Base-by-base conservation (phyloP, 2,888 invertebrate species). In the Patella pellucida region DNA sequence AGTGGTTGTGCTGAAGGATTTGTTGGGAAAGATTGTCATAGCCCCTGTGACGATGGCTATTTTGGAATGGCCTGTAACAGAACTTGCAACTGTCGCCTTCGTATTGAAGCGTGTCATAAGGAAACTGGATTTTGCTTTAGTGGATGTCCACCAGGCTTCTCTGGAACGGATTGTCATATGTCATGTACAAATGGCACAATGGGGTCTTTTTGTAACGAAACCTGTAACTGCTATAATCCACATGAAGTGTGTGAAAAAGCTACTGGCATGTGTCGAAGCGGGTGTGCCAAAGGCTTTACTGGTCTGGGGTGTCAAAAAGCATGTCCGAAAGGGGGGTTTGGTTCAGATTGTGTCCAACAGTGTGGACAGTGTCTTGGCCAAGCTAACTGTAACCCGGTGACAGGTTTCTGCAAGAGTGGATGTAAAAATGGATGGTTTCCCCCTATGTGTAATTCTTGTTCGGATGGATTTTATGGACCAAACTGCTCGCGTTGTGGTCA, bases 51-150 rank as follows among this genome's bases (percentile, higher is more conserved):
- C 7, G 62, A 23, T 52, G 75, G 78, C 7, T 74, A 70, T 52
- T 80, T 78, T 75, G 80, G 80, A 14, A 75, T 68, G 70, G 72
- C 75, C 52, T 80, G 80, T 69, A 76, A 78, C 23, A 76, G 73
- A 69, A 23, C 52, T 2, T 80, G 80, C 70, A 54, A 50, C 27
- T 80, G 80, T 75, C 71, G 74, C 12, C 71, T 76, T 31, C 71
- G 71, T 12, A n/a, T 41, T 67, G 79, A 68, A 50, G 69, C 62
- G 11, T 80, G 80, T 72, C 52, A 78, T 52, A 69, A 73, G 14
- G 68, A 72, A 56, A 77, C 71, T 14, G 80, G 80, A 31, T 62
- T 67, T 23, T 80, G 80, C 72, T 52, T 69, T 9, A 70, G 73
- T 71, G 80, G 80, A 3, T 80, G 80, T 68, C 52, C 71, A 14